A percentile compares a stretch with the other conserved stretches of the same genome.
Evolutionary conservation across 2,797 vertebrate species (phyloP).

Genomic region (Peromyscus eremicus): DNA sequence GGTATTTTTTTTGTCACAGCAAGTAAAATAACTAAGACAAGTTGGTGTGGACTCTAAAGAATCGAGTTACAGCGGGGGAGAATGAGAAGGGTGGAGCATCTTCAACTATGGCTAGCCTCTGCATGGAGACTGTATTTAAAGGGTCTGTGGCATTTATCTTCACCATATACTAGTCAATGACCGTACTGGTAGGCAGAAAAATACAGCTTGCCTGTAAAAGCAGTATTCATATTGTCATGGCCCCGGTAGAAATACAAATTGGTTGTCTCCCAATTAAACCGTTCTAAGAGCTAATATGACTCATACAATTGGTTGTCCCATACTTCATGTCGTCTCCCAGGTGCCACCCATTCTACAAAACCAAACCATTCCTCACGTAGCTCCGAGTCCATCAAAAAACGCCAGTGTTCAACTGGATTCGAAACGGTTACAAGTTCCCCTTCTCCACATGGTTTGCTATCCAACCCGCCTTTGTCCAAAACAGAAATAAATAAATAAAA

Average conservation of each 20-base stretch:
- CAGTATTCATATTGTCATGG: neutral
- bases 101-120: neutral
- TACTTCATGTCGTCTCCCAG: slow-evolving; percentile 47
- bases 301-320: slow-evolving; percentile 21
- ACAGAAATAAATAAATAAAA: slow-evolving; percentile 52
- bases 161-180: neutral
- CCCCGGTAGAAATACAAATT: neutral
- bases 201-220: slow-evolving; percentile 72
- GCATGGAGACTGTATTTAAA: slow-evolving; percentile 1
- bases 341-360: slow-evolving; percentile 61
- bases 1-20: neutral
- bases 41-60: neutral
- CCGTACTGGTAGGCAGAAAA: slow-evolving; percentile 38
- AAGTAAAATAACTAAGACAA: neutral
- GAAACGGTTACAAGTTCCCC: slow-evolving; percentile 72
- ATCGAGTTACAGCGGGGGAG: neutral
- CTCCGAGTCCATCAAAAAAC: slow-evolving; percentile 68
- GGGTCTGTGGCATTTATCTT: slow-evolving; percentile 13
- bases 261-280: slow-evolving; percentile 31
- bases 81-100: neutral
- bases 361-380: slow-evolving; percentile 59
- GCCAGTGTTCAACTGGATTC: slow-evolving; percentile 70
- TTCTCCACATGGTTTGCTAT: neutral
- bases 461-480: neutral
- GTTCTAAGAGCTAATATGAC: slow-evolving; percentile 19